phyloP scores from a whole-genome alignment of 2,797 vertebrate species.

The Philypnodon macrostomus region DNA sequence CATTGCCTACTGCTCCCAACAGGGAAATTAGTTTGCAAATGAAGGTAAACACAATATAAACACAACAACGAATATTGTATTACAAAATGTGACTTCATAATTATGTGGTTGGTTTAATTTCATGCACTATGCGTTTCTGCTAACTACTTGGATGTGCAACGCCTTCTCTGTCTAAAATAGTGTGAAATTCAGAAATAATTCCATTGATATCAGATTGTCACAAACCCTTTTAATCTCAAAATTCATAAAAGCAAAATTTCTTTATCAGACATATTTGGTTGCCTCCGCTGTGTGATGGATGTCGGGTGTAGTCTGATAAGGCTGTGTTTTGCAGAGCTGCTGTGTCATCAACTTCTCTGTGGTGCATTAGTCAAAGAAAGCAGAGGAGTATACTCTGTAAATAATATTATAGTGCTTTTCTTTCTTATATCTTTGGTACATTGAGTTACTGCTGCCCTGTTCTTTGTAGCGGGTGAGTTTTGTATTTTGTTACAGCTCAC shows the following conservation, averaged over 20 bases:
- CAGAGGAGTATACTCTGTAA: background rate
- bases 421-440: background rate
- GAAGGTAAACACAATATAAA: too few relatives aligned
- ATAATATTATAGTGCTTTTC: background rate
- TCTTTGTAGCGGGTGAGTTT: constrained; percentile 4
- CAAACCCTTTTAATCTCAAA: constrained; percentile 7
- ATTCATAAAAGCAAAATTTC: constrained; percentile 2
- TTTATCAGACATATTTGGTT: background rate
- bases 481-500: constrained; percentile 42
- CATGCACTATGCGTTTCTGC: too few relatives aligned
- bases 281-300: constrained; percentile 12
- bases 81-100: too few relatives aligned
- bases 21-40: too few relatives aligned
- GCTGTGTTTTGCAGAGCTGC: constrained; percentile 2
- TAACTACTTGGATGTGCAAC: too few relatives aligned
- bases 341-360: constrained; percentile 17
- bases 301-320: constrained; percentile 10
- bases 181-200: background rate
- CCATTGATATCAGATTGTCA: background rate
- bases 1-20: too few relatives aligned
- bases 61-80: too few relatives aligned
- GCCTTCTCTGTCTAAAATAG: background rate
- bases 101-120: too few relatives aligned
- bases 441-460: constrained; percentile 1
- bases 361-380: background rate